These are phyloP conservation scores for Aricia artaxerxes DNA, from an alignment of 2,888 invertebrate species.

Conservation along the genomic window DNA sequence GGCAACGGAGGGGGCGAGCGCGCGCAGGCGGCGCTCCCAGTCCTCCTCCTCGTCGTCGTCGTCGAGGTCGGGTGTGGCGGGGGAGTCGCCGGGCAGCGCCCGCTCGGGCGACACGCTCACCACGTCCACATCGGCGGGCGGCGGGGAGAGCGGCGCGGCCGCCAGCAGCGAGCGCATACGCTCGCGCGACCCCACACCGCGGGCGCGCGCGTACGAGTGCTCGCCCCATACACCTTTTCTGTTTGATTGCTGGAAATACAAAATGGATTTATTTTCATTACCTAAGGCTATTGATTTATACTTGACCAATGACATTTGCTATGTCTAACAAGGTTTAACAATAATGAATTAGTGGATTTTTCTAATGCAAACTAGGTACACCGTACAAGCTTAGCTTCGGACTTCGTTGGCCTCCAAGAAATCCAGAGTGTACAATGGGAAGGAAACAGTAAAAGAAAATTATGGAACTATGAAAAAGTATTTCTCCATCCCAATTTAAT, in stretches of 20 bases:
- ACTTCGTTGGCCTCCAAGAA: too few species aligned
- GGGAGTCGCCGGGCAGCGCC: slow-evolving; percentile 37
- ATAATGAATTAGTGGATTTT: too few species aligned
- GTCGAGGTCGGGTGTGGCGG: slow-evolving; percentile 34
- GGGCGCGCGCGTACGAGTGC: slow-evolving; percentile 66
- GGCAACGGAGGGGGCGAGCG: slow-evolving; percentile 47
- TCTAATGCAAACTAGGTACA: too few species aligned
- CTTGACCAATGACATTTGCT: too few species aligned
- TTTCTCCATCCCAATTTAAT: too few species aligned
- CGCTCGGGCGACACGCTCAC: slow-evolving; percentile 41
- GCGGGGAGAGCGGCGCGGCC: slow-evolving; percentile 43
- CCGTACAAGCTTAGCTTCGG: too few species aligned
- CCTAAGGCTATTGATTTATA: background rate
- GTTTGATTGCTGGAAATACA: slow-evolving; percentile 40
- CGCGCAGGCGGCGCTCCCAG: slow-evolving; percentile 48
- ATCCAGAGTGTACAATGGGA: too few species aligned
- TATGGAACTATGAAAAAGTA: too few species aligned
- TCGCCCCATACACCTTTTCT: slow-evolving; percentile 62
- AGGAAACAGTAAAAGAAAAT: too few species aligned
- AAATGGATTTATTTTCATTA: background rate
- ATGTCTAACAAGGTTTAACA: too few species aligned
- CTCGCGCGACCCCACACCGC: slow-evolving; percentile 45
- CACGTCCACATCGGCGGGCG: slow-evolving; percentile 39
- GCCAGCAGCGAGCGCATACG: slow-evolving; percentile 48
- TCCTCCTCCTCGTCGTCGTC: slow-evolving; percentile 56